These are phyloP conservation scores for Onychomys torridus DNA, from an alignment of 2,797 vertebrate genomes.

Conservation along the genomic window DNA sequence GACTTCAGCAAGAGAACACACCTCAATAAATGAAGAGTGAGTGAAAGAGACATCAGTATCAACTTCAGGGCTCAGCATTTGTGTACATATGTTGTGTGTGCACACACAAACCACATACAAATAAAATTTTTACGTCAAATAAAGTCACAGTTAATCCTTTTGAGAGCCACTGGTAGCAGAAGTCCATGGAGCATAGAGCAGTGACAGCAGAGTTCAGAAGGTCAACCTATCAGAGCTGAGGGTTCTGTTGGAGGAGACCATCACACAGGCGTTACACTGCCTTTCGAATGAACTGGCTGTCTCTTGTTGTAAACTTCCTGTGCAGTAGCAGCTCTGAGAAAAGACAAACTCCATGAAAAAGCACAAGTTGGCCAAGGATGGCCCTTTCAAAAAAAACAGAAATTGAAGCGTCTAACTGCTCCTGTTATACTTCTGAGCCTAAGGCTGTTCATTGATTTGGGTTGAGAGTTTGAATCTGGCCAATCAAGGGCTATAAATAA, in stretches of 20 bases:
- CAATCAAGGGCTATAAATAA: conserved; percentile 13
- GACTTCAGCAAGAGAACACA: neutral
- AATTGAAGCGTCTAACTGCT: conserved; percentile 33
- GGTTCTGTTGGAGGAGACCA: too few species aligned
- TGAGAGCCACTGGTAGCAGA: too few species aligned
- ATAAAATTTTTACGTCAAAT: neutral
- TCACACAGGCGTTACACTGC: too few species aligned
- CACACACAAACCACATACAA: neutral
- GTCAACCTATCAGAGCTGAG: too few species aligned
- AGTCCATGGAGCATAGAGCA: too few species aligned
- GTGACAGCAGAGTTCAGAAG: too few species aligned
- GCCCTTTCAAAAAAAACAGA: neutral
- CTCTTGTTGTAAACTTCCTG: too few species aligned
- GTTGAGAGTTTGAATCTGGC: conserved; percentile 36
- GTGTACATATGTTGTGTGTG: too few species aligned
- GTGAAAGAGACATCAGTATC: neutral
- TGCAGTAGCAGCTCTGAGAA: too few species aligned
- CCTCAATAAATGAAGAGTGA: neutral
- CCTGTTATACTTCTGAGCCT: neutral
- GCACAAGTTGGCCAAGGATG: neutral
- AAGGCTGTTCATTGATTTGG: conserved; percentile 24
- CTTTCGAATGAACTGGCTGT: too few species aligned
- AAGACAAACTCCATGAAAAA: neutral
- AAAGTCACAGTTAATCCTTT: neutral
- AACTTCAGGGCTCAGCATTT: neutral